Base-by-base conservation (phyloP, 1,140 invertebrate genomes). In the Caenorhabditis tropicalis region DNA sequence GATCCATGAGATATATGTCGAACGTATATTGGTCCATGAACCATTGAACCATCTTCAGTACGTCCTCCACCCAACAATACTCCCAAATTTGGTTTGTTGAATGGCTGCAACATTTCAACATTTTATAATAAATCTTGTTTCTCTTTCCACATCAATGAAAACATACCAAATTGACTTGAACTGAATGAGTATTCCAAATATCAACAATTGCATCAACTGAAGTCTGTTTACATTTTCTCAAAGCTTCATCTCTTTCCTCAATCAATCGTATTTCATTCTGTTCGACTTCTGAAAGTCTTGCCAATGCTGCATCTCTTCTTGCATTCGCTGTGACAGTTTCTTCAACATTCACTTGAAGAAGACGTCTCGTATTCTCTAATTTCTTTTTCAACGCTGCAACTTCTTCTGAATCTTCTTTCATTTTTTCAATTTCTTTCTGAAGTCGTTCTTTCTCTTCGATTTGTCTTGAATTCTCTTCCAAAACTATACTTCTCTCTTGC, bases 51-150 rank as follows among this genome's bases (percentile, higher is more conserved):
- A 36, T 82, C 83, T 31, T 87, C 84, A 10, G 79, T 74, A 46
- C 86, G 43, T 4, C 86, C 86, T 36, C 86, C 86, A 48, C 81
- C 84, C n/a, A 87, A 74, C 53, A 87, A 53, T 16, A 87, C 56
- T 46, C 86, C 86, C 15, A 87, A 79, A 60, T 86, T 87, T 19
- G 80, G 80, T 27, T 87, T 87, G 21, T 79, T 86, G 56, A 82
- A 82, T 51, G 86, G 83, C 60, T 86, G 83, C 86, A 85, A 21
- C n/a, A n/a, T n/a, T n/a, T n/a, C n/a, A n/a, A n/a, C n/a, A n/a
- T n/a, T n/a, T n/a, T n/a, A n/a, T n/a, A n/a, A n/a, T n/a, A n/a
- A n/a, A n/a, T n/a, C n/a, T n/a, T n/a, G n/a, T n/a, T n/a, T n/a
- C n/a, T n/a, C n/a, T n/a, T 21, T 16, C 10, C 7, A 51, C 19